Evolutionary conservation across 2,113 vertebrate genomes (phyloP).

Genomic region (Heterocephalus glaber): DNA sequence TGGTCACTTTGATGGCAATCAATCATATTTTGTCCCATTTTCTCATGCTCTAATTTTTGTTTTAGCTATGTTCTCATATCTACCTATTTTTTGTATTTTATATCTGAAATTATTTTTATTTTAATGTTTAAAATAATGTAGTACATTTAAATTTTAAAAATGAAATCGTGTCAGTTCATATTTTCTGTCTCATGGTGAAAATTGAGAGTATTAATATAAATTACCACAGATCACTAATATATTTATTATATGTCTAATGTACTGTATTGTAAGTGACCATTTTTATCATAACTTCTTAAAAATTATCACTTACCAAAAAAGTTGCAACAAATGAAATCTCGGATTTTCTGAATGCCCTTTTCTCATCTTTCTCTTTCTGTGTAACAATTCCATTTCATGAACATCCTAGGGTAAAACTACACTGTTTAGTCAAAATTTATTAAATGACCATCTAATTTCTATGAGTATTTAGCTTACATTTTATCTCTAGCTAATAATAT

Average conservation of each 20-base stretch:
- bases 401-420: background rate
- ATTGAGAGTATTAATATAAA: conserved; percentile 17
- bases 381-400: conserved; percentile 35
- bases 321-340: background rate
- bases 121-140: conserved; percentile 37
- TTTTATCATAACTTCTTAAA: conserved; percentile 23
- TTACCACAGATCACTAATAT: background rate
- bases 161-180: background rate
- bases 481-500: conserved; percentile 47
- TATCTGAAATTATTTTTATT: background rate
- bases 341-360: background rate
- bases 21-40: background rate
- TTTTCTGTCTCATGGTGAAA: background rate
- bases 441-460: conserved; percentile 45
- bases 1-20: background rate
- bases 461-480: conserved; percentile 50
- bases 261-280: background rate
- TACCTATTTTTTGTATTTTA: background rate
- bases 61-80: background rate
- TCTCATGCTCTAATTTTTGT: background rate
- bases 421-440: conserved; percentile 52
- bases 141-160: background rate
- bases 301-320: background rate
- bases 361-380: background rate
- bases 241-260: background rate